phyloP scores from a whole-genome alignment of 2,888 invertebrate genomes.

The Ditula angustiorana region DNA sequence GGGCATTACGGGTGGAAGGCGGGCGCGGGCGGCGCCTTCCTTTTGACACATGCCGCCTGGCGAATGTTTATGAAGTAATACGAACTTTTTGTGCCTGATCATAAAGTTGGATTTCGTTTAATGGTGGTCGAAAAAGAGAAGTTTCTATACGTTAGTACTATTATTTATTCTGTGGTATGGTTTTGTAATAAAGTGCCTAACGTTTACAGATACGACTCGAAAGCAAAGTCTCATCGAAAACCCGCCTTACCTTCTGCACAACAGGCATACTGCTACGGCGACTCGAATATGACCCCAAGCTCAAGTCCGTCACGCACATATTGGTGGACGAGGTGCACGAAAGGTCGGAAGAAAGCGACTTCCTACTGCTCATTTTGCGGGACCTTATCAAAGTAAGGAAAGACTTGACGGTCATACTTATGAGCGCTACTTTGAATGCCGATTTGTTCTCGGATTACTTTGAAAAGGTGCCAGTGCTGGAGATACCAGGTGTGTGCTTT shows the following conservation, averaged over 20 bases:
- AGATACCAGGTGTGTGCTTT: constrained; percentile 88
- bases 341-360: constrained; percentile 95
- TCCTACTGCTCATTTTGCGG: constrained; percentile 92
- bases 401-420: constrained; percentile 93
- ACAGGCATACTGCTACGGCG: constrained; percentile 95
- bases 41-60: too few species aligned
- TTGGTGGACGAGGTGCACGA: constrained; percentile 98
- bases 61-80: too few species aligned
- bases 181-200: too few species aligned
- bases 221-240: constrained; percentile 90
- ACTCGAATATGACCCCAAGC: constrained; percentile 91
- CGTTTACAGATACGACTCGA: constrained; percentile 91
- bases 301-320: constrained; percentile 92
- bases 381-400: constrained; percentile 89
- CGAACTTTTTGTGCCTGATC: too few species aligned
- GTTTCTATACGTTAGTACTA: too few species aligned
- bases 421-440: constrained; percentile 97
- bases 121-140: too few species aligned
- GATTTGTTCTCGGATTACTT: constrained; percentile 95
- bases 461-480: constrained; percentile 90
- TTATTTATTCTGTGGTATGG: too few species aligned
- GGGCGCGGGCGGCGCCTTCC: too few species aligned
- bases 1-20: too few species aligned
- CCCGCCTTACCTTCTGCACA: constrained; percentile 96
- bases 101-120: too few species aligned